Evolutionary conservation across 2,797 vertebrate species (phyloP), one percentile per base, ranked within the genome.

Genomic region (Helicolenus hilgendorfi): DNA sequence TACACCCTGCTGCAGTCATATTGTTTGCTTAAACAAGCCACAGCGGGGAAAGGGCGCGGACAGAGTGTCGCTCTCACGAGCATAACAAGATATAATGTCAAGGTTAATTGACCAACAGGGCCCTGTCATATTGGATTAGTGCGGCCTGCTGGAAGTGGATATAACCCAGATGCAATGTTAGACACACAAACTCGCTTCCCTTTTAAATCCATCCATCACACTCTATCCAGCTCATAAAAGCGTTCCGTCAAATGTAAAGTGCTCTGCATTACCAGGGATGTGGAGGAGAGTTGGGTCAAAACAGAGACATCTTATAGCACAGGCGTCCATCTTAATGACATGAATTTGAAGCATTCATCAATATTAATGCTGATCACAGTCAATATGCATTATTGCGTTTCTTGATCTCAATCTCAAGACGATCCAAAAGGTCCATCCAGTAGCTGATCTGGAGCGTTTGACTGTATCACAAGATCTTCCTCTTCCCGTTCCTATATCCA

Each of bases 81-180:
- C 92, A 85, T 95, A 96, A 96, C 94, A 91, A 94, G 95, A 94
- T 94, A 82, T 95, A 94, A 94, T 94, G 91, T 94, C 84, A 94
- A 96, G 96, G 96, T 97, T 97, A 97, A 97, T 96, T 97, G 95
- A 96, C 96, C 96, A 96, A 95, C 94, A 94, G 90, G 27, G 86
- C 92, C 88, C 88, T 95, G 94, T 95, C 96, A 93, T 89, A 94
- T 94, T 92, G 88, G 83, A 96, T 97, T 96, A 97, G 88, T 63
- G 90, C 41, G 72, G 82, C 82, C 91, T 87, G 80, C 85, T 87
- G 90, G 67, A 92, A 91, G 79, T 85, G 81, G 70, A 92, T 89
- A 85, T 88, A 92, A 93, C 79, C 83, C 91, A 92, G 81, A 93
- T 93, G 86, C 83, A 90, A 86, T 83, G 86, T 88, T 83, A 89